These are phyloP conservation scores for Stenodera caucasica DNA, from an alignment of 2,888 invertebrate species.

Conservation along the genomic window DNA sequence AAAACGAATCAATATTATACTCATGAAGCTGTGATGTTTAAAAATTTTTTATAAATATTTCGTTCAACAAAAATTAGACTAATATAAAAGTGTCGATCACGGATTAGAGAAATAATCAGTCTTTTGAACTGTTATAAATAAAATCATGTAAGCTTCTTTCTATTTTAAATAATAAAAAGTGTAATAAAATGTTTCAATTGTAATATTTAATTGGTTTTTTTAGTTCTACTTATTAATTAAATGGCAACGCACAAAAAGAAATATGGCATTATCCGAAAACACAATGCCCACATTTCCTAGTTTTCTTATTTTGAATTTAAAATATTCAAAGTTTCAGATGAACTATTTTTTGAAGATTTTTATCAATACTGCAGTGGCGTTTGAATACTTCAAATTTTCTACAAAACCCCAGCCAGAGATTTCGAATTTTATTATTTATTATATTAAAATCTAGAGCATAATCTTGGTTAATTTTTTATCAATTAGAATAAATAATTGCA, in stretches of 20 bases:
- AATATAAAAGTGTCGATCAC: background rate
- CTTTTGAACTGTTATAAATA: background rate
- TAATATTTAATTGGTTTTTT: too few species aligned
- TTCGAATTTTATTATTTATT: background rate
- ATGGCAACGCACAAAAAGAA: background rate
- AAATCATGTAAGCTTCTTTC: background rate
- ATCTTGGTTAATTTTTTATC: background rate
- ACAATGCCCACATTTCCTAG: background rate
- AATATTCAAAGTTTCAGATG: background rate
- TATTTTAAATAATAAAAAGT: background rate
- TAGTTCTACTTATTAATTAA: background rate
- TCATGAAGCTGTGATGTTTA: too few species aligned
- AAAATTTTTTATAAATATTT: too few species aligned
- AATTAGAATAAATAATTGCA: background rate
- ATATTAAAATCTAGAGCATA: background rate
- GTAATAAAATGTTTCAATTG: too few species aligned
- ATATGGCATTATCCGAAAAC: background rate
- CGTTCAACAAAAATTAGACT: background rate
- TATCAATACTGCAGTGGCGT: slow-evolving; percentile 3
- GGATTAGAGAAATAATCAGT: background rate
- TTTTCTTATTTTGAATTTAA: too few species aligned
- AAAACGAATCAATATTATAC: too few species aligned
- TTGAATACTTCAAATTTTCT: background rate
- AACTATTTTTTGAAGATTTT: background rate
- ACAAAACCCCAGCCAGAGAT: background rate